Conservation (phyloP, 2,113 vertebrate species). For the Lathamus discolor region DNA sequence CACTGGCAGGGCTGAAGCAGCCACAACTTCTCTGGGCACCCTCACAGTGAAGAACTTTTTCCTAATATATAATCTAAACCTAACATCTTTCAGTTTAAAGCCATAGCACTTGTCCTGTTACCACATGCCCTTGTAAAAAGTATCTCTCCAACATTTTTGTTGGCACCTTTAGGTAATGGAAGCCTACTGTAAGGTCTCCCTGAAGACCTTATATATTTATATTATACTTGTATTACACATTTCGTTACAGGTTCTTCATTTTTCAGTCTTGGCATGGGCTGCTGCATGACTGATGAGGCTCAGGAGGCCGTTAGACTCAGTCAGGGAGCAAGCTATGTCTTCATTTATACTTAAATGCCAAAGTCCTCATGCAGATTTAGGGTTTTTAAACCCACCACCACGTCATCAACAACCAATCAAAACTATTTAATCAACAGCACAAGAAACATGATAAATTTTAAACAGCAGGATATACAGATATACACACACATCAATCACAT, state of each 20-base stretch:
- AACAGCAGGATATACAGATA: not conserved
- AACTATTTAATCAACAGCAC: not conserved
- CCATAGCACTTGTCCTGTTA: not conserved
- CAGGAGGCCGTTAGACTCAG: not conserved
- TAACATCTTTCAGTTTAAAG: not conserved
- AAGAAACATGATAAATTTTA: not conserved
- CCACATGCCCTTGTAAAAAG: not conserved
- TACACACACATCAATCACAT: fast-evolving
- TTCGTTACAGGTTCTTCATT: not conserved
- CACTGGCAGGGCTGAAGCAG: not conserved
- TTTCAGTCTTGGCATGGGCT: not conserved
- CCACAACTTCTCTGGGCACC: not conserved
- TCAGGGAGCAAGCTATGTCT: slow-evolving; percentile 14
- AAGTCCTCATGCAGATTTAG: not conserved
- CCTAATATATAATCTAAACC: not conserved
- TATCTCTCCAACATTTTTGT: not conserved
- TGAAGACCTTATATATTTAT: not conserved
- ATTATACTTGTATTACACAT: not conserved
- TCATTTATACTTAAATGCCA: slow-evolving; percentile 39
- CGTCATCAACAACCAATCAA: not conserved
- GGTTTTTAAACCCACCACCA: not conserved
- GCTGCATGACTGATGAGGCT: slow-evolving; percentile 11
- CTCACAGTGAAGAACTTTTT: not conserved
- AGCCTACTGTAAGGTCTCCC: not conserved
- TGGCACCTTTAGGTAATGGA: not conserved